Percentiles rank a stretch among this genome's conserved stretches.
Conservation (phyloP, 2,113 vertebrate species). For the Petroica traversi region DNA sequence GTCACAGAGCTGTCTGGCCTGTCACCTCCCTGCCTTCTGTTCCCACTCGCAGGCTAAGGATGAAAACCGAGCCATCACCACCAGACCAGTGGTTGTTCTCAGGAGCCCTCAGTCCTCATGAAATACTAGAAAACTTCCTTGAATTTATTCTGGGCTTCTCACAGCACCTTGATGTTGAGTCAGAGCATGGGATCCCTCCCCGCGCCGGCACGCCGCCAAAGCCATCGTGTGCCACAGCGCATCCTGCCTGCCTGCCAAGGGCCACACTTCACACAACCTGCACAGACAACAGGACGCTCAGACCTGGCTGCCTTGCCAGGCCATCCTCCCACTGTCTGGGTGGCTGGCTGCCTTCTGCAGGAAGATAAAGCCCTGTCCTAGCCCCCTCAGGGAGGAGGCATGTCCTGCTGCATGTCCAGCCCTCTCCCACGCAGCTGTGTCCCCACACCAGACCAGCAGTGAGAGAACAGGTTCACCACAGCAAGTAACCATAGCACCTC, state of each 20-base stretch:
- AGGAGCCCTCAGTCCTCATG: background rate
- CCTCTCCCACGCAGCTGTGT: background rate
- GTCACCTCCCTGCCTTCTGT: background rate
- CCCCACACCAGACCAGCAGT: accelerated
- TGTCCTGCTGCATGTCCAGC: background rate
- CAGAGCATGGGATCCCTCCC: accelerated
- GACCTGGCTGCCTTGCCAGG: background rate
- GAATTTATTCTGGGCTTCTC: background rate
- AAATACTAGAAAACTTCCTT: background rate
- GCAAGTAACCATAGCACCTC: accelerated
- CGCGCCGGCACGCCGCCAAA: accelerated
- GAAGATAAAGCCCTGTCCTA: background rate
- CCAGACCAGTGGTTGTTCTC: background rate
- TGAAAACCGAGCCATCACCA: background rate
- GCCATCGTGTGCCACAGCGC: background rate
- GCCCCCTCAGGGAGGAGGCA: background rate
- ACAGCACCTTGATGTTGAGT: background rate
- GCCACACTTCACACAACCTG: background rate
- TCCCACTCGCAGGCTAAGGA: background rate
- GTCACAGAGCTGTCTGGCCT: background rate
- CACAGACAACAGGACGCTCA: background rate
- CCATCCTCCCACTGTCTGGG: background rate
- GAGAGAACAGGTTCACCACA: accelerated
- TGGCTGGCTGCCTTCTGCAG: background rate
- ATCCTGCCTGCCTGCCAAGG: slow-evolving; percentile 34